Evolutionary conservation across 2,888 invertebrate species (phyloP), one percentile per base, ranked within the genome.

Genomic region (Chloroclystis v-ata): DNA sequence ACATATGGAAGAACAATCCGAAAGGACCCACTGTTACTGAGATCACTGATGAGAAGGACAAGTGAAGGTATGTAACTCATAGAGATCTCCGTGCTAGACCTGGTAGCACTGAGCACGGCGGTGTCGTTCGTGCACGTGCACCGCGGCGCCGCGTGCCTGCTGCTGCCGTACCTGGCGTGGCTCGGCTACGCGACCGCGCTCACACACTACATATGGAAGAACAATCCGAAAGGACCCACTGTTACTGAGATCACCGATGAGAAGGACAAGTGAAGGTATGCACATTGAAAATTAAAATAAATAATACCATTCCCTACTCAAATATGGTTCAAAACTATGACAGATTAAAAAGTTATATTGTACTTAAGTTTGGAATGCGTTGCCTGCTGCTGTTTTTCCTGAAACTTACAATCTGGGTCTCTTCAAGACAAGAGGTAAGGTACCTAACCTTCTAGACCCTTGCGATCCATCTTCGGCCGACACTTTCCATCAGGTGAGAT

Each of bases 101-200:
- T 7, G 5, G 26, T 7, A 0, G 79, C 81, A 0, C 56, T 64
- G 0, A 81, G 80, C 0, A 85, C 86, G 0, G 67, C 84, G 0
- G 28, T 69, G 0, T 63, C 82, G 0, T 87, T 85, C 73, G 52
- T 50, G n/a, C 10, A 47, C 1, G 71, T 80, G 13, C 68, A 72
- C 61, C 63, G 60, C 35, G 72, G 71, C 0, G 84, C 86, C 0
- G 83, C 70, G 0, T 56, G 56, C 0, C 62, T 86, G 6, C 57
- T 86, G 63, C 33, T 82, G 46, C 85, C 85, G 0, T 83, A 85
- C 67, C 60, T 85, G 7, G 83, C 79, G 0, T 86, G 85, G 85
- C 59, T 87, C 26, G 73, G 69, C 0, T 82, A 76, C 42, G 84
- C 85, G 28, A 67, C 65, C 52, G 67, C 83, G 0, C 66, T 87